Base-by-base conservation (phyloP, 2,888 invertebrate species). In the Notocelia uddmanniana region DNA sequence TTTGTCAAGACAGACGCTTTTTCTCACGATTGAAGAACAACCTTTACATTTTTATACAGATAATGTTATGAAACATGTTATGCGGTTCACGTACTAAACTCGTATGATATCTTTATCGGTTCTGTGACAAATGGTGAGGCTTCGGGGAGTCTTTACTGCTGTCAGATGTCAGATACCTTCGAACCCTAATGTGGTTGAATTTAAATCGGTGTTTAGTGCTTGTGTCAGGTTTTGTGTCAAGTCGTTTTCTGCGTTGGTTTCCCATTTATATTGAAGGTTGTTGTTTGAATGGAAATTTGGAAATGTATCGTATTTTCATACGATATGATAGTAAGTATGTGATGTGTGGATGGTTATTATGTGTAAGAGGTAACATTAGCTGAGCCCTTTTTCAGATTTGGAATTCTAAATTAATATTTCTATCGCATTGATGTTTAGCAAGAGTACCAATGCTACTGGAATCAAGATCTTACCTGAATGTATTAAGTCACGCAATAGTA, bases 111-210 rank as follows among this genome's bases (percentile, higher is more conserved):
- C 55, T 55, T 45, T 55, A 57, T 55, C 66, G 54, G 19, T 1
- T 52, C 5, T 15, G 50, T 71, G 71, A 71, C 66, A 60, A 60
- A 71, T 60, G 66, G 45, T 45, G 21, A 9, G 26, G 52, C 66
- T 52, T 60, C 18, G 50, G 57, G 64, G 58, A 58, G 31, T 26
- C 18, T 11, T 60, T 62, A 58, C 19, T 34, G 15, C 23, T 26
- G 31, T 11, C 19, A 48, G 23, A 68, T 26, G 31, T 11, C 19
- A 48, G 23, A 68, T 31, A n/a, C 45, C n/a, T 45, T 59, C 50
- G 50, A 59, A 31, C n/a, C 21, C 37, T 34, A 59, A 34, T 34
- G 50, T 50, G 48, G 13, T 1, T 37, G 48, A 50, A 15, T 59
- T 59, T 52, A 37, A 48, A 34, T 21, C 19, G 26, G 23, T 31